These are phyloP conservation scores for Drosophila kohkoa DNA, from an alignment of 1,140 invertebrate genomes.

Conservation along the genomic window DNA sequence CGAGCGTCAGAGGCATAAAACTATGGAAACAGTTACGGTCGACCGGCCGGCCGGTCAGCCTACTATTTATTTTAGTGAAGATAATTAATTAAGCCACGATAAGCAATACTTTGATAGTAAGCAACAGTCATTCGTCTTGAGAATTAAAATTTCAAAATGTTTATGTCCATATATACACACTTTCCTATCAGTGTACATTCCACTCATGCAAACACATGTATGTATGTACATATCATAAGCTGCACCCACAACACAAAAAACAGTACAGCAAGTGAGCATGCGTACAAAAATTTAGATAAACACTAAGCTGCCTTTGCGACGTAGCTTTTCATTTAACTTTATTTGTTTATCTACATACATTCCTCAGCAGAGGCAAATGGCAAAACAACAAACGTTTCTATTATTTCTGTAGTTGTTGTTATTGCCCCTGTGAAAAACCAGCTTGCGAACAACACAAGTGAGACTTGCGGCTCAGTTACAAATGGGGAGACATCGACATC, in stretches of 20 bases:
- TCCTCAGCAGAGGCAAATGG: conserved; percentile 55
- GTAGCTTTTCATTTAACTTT: conserved; percentile 26
- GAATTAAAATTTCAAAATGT: conserved; percentile 35
- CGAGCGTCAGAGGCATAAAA: conserved; percentile 25
- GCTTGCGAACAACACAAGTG: conserved; percentile 47
- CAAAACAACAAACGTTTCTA: conserved; percentile 68
- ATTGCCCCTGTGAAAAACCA: conserved; percentile 54
- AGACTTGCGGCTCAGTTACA: conserved; percentile 55
- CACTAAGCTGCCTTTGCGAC: conserved; percentile 23
- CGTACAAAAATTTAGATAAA: conserved; percentile 41
- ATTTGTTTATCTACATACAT: conserved; percentile 50
- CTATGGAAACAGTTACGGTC: conserved; percentile 29
- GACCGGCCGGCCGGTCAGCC: conserved; percentile 32
- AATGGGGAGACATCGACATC: conserved; percentile 46
- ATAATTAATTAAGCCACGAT: conserved; percentile 73
- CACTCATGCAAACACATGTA: neutral
- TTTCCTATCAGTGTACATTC: neutral
- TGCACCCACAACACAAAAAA: conserved; percentile 12
- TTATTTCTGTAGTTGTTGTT: conserved; percentile 43
- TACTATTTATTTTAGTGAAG: conserved; percentile 47
- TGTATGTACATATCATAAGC: conserved; percentile 12
- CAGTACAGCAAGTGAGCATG: conserved; percentile 12
- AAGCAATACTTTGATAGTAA: conserved; percentile 44
- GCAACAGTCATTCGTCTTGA: conserved; percentile 39
- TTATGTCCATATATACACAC: neutral